phyloP scores from a whole-genome alignment of 2,797 vertebrate genomes.

The Anguilla megastoma region DNA sequence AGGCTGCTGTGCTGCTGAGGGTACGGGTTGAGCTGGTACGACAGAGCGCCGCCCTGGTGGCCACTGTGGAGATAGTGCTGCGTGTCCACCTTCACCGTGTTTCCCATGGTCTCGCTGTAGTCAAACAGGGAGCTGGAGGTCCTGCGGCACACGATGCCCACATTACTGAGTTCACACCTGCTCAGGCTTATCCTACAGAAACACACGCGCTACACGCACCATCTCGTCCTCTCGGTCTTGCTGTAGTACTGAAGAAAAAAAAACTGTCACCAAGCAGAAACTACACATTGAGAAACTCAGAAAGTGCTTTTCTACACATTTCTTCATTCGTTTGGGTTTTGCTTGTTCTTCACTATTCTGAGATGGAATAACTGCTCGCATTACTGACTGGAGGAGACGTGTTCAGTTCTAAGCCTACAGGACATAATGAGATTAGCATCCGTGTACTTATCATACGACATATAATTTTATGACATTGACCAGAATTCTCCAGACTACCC shows the following conservation, averaged over 20 bases:
- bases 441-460: background rate
- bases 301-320: background rate
- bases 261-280: background rate
- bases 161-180: background rate
- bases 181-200: background rate
- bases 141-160: conserved; percentile 35
- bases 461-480: background rate
- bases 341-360: background rate
- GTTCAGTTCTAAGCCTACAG: background rate
- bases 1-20: conserved; percentile 51
- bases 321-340: too few relatives aligned
- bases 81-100: conserved; percentile 59
- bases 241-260: background rate
- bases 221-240: background rate
- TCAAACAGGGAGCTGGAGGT: conserved; percentile 56
- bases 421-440: background rate
- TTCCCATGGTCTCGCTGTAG: conserved; percentile 59
- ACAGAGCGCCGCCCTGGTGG: conserved; percentile 64
- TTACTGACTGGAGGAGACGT: background rate
- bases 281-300: background rate
- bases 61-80: conserved; percentile 61
- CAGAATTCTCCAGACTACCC: background rate
- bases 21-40: conserved; percentile 70
- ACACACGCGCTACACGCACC: too few relatives aligned
- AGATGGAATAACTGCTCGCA: background rate